Percentiles rank a stretch among this genome's conserved stretches.
Conservation (phyloP, 2,888 invertebrate species). For the Drosophila robusta region DNA sequence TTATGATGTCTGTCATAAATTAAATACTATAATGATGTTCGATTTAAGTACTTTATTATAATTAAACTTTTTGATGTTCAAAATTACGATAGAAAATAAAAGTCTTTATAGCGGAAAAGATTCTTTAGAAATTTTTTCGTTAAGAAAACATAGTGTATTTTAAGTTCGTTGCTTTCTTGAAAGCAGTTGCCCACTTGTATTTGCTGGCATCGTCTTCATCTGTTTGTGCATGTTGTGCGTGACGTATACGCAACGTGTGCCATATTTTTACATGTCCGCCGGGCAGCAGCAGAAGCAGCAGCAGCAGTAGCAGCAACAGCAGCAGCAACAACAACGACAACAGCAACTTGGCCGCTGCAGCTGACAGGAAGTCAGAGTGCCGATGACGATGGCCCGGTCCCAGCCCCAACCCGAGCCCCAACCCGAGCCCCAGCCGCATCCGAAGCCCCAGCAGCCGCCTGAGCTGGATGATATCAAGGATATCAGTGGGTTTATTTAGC, state of each 20-base stretch:
- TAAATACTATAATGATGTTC: too few relatives aligned
- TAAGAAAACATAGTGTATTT: too few relatives aligned
- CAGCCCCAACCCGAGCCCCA: not conserved
- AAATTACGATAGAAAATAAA: too few relatives aligned
- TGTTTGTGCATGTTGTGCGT: conserved; percentile 54
- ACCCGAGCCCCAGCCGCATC: not conserved
- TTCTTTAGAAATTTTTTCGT: too few relatives aligned
- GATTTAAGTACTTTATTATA: too few relatives aligned
- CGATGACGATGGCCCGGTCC: conserved; percentile 27
- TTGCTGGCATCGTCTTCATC: conserved; percentile 17
- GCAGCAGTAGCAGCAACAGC: conserved; percentile 34
- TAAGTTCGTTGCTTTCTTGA: conserved; percentile 6
- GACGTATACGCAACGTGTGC: conserved; percentile 75
- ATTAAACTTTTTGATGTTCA: too few relatives aligned
- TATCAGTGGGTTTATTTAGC: conserved; percentile 61
- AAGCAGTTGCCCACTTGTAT: not conserved
- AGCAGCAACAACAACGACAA: conserved; percentile 16
- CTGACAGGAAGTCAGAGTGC: conserved; percentile 54
- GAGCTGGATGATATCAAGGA: conserved; percentile 36
- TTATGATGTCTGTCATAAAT: too few relatives aligned
- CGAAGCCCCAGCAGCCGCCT: not conserved
- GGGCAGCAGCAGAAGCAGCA: conserved; percentile 47
- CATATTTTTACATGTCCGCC: conserved; percentile 73
- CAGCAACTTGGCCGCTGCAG: conserved; percentile 41
- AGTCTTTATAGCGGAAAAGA: too few relatives aligned